Percentiles rank a stretch among this genome's conserved stretches.
Conservation (phyloP, 2,797 vertebrate genomes). For the Loriculus beryllinus region DNA sequence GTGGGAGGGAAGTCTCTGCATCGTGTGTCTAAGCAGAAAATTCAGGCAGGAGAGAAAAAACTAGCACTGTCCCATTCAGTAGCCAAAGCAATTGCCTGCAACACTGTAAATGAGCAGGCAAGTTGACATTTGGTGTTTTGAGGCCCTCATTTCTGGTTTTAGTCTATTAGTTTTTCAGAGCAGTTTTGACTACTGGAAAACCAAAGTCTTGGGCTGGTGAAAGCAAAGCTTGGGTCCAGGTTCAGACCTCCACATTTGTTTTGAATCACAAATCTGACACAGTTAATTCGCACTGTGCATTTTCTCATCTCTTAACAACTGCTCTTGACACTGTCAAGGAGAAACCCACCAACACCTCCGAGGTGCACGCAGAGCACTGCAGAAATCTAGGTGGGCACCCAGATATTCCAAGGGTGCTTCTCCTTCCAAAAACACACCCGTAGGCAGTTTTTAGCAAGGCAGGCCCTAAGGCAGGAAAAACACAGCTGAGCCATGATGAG, state of each 20-base stretch:
- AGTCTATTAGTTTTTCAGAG: not conserved
- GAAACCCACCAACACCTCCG: not conserved
- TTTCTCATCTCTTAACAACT: not conserved
- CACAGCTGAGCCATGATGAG: not conserved
- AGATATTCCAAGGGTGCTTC: not conserved
- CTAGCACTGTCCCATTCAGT: not conserved
- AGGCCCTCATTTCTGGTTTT: not conserved
- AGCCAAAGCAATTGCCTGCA: not conserved
- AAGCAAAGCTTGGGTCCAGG: not conserved
- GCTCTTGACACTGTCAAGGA: not conserved
- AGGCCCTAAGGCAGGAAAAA: not conserved
- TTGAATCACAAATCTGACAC: not conserved
- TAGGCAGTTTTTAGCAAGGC: not conserved
- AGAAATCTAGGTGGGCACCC: not conserved
- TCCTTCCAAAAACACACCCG: not conserved
- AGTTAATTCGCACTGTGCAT: not conserved
- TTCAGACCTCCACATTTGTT: not conserved
- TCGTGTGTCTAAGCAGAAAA: not conserved
- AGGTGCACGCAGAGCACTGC: not conserved
- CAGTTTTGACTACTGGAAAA: not conserved
- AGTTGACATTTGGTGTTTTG: not conserved
- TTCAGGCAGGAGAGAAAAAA: not conserved
- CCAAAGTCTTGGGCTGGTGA: not conserved
- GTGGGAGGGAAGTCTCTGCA: not conserved
- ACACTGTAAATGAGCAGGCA: not conserved